Conservation (phyloP, 2,113 vertebrate species). For the Platichthys stellatus region DNA sequence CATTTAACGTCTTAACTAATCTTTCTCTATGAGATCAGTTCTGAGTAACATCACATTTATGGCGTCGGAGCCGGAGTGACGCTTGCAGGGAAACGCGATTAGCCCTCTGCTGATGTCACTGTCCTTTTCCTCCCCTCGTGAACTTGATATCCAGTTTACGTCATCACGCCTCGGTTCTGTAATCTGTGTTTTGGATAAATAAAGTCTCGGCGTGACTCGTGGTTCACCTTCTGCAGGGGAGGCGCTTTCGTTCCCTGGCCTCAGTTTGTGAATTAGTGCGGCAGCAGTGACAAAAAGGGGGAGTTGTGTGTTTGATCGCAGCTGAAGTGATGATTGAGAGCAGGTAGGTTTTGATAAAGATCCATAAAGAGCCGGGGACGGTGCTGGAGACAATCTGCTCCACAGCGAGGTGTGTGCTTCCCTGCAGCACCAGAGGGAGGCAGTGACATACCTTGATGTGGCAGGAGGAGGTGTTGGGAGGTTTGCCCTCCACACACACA, state of each 20-base stretch:
- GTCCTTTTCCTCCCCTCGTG: background rate
- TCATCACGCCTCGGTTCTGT: background rate
- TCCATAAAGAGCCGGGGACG: background rate
- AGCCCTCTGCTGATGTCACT: background rate
- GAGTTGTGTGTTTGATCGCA: background rate
- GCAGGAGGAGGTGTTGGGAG: background rate
- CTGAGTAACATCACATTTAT: constrained; percentile 7
- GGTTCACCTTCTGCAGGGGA: background rate
- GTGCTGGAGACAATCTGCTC: constrained; percentile 2
- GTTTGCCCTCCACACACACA: constrained; percentile 13
- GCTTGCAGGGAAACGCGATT: constrained; percentile 19
- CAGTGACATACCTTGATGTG: constrained; percentile 74
- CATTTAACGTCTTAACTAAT: constrained; percentile 2
- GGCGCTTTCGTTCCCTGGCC: background rate
- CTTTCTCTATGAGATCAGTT: background rate
- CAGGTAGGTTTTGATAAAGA: background rate
- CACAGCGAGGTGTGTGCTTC: constrained; percentile 63
- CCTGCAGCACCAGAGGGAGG: constrained; percentile 74
- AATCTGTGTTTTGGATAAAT: constrained; percentile 17
- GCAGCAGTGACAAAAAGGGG: background rate
- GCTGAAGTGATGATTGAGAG: background rate
- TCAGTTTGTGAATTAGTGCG: constrained; percentile 9
- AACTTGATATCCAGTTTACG: constrained; percentile 21
- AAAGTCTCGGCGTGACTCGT: background rate
- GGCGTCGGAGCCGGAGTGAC: constrained; percentile 20